Percentiles rank a stretch among this genome's conserved stretches.
Evolutionary conservation across 2,797 vertebrate species (phyloP).

Genomic region (Botia kubotai): DNA sequence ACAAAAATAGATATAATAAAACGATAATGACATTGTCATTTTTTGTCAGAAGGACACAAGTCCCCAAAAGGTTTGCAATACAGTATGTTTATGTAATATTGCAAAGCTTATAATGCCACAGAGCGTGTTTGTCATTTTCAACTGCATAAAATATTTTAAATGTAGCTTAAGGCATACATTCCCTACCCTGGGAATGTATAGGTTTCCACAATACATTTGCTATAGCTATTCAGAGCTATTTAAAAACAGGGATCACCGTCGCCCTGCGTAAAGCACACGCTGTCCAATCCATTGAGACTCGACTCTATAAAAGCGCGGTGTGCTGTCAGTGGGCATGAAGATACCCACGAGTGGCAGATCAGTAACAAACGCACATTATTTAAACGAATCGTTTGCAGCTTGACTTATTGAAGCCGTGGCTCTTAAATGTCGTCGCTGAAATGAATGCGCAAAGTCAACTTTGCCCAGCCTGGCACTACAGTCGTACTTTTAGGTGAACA

Average conservation of each 20-base stretch:
- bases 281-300: slow-evolving; percentile 43
- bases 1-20: no score
- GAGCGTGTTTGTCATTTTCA: background rate
- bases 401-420: background rate
- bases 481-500: background rate
- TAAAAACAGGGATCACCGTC: background rate
- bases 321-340: slow-evolving; percentile 10
- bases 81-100: background rate
- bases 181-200: background rate
- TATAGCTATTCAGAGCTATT: background rate
- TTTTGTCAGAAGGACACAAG: background rate
- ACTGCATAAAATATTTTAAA: background rate
- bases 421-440: background rate
- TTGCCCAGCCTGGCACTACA: no score
- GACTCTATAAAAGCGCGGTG: slow-evolving; percentile 43
- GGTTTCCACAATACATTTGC: background rate
- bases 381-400: background rate
- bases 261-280: slow-evolving; percentile 51
- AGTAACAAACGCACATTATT: background rate
- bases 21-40: background rate
- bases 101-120: background rate
- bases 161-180: background rate
- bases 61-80: background rate
- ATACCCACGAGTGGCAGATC: background rate
- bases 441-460: background rate